These are phyloP conservation scores for Rhipidura dahli DNA, from an alignment of 2,113 vertebrate species.

Conservation along the genomic window DNA sequence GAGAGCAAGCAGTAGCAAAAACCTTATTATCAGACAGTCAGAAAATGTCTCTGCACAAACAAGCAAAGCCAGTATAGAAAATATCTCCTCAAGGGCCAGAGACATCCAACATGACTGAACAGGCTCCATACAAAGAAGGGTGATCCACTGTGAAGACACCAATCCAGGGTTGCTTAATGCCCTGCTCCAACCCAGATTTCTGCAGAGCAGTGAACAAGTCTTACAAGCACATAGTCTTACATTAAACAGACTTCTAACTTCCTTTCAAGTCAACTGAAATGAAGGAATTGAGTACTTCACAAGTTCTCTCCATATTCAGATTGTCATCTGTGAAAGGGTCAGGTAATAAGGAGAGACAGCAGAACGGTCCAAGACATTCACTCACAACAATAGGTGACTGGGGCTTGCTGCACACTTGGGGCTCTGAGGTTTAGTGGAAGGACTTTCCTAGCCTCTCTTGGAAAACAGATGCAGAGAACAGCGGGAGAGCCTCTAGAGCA, in stretches of 20 bases:
- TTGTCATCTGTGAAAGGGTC: neutral
- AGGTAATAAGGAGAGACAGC: neutral
- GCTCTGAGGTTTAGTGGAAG: neutral
- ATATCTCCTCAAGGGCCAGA: neutral
- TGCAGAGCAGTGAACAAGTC: neutral
- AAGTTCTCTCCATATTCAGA: neutral
- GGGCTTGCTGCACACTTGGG: neutral
- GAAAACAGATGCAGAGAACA: neutral
- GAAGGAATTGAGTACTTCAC: neutral
- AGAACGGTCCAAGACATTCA: neutral
- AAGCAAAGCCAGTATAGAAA: neutral
- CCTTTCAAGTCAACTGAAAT: neutral
- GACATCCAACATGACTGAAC: neutral
- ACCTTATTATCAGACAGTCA: neutral
- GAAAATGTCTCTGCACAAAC: neutral
- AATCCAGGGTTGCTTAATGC: neutral
- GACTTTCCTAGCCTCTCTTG: neutral
- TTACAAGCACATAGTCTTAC: neutral
- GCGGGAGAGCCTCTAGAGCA: neutral
- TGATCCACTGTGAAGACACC: neutral
- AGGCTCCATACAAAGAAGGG: neutral
- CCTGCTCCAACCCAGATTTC: neutral
- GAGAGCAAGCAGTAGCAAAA: neutral
- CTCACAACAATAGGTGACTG: neutral
- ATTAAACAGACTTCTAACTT: neutral